Conservation (phyloP, 2,113 vertebrate genomes). For the Pygoscelis antarcticus region DNA sequence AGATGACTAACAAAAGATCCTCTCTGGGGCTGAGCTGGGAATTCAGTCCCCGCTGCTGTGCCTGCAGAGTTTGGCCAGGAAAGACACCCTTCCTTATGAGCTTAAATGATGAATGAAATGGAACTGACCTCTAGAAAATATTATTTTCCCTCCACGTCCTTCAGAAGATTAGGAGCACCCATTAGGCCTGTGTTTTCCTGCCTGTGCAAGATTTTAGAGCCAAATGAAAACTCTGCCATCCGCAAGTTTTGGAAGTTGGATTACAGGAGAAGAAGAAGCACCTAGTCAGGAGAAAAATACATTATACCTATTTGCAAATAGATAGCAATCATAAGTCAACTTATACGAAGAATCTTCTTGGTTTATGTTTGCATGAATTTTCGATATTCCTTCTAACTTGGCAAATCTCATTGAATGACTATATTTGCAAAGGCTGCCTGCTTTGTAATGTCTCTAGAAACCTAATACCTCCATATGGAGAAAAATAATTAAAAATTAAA, state of each 20-base stretch:
- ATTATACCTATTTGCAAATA: background rate
- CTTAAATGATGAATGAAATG: background rate
- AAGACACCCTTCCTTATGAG: background rate
- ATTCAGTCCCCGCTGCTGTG: background rate
- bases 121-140: background rate
- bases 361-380: background rate
- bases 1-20: background rate
- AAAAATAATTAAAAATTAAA: background rate
- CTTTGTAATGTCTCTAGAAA: background rate
- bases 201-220: background rate
- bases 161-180: background rate
- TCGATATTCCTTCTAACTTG: background rate
- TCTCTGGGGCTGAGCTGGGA: background rate
- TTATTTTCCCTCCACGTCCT: background rate
- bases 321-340: background rate
- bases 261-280: background rate
- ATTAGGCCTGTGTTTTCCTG: background rate
- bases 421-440: background rate
- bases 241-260: background rate
- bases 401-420: background rate
- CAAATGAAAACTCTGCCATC: background rate
- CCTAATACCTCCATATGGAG: background rate
- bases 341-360: background rate
- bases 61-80: background rate
- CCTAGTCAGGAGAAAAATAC: background rate